These are phyloP conservation scores for Toxotes chatareus DNA, from an alignment of 2,113 vertebrate species.

Conservation along the genomic window DNA sequence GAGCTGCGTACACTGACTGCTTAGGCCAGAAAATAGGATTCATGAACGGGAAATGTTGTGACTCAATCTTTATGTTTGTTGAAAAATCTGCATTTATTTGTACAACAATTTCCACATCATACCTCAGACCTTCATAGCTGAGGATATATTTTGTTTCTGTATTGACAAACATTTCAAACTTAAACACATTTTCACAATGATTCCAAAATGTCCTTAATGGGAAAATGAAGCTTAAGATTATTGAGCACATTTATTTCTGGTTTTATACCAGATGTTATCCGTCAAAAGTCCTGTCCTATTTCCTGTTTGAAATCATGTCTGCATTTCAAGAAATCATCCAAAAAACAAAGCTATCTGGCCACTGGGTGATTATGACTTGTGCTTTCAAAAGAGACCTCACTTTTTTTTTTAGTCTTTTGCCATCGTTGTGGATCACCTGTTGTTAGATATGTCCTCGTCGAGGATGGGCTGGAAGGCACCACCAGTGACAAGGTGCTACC, in stretches of 20 bases:
- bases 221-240: background rate
- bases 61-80: background rate
- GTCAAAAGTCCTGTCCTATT: background rate
- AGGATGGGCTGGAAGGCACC: constrained; percentile 32
- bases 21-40: background rate
- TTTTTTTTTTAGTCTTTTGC: background rate
- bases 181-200: background rate
- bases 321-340: background rate
- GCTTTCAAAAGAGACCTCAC: background rate
- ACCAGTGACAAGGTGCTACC: constrained; percentile 76
- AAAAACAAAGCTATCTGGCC: background rate
- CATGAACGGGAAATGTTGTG: background rate
- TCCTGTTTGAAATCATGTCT: background rate
- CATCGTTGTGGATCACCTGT: background rate
- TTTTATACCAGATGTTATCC: background rate
- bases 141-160: background rate
- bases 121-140: background rate
- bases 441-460: background rate
- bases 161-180: background rate
- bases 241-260: background rate
- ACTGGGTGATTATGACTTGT: background rate
- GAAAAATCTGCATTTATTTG: background rate
- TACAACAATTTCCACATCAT: background rate
- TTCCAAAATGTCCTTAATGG: background rate
- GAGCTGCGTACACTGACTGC: background rate